Percentiles rank a stretch among this genome's conserved stretches.
phyloP scores from a whole-genome alignment of 2,888 invertebrate species.

The Ashinkailepas kermadecensis region DNA sequence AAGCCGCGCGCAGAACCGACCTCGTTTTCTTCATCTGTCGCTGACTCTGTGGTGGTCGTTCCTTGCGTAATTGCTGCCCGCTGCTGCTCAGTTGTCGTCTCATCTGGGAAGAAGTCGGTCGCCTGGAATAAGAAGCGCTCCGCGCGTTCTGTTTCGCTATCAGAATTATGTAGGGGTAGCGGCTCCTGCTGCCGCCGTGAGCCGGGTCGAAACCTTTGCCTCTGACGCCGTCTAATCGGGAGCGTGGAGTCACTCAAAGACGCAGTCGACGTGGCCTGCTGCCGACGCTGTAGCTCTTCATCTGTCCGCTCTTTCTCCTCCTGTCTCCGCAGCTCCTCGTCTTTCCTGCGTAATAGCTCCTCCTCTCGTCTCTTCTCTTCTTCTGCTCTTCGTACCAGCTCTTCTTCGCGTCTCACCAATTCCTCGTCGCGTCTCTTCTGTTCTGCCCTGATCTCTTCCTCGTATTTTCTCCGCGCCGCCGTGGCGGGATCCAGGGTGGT shows the following conservation, averaged over 20 bases:
- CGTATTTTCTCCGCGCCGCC: no score
- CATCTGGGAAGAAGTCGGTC: no score
- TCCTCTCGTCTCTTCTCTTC: not conserved
- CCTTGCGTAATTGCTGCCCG: not conserved
- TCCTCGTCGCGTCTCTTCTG: not conserved
- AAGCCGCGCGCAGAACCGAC: not conserved
- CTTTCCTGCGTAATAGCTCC: not conserved
- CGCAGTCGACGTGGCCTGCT: not conserved
- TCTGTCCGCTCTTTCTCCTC: not conserved
- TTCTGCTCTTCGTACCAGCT: not conserved
- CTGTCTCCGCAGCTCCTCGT: not conserved
- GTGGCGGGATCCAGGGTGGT: no score
- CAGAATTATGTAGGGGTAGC: not conserved
- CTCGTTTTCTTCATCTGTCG: not conserved
- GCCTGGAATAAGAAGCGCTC: no score
- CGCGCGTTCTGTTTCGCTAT: no score
- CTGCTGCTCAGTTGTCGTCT: not conserved
- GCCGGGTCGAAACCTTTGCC: no score
- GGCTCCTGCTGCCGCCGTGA: not conserved
- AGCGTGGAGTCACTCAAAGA: no score
- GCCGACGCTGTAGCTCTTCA: not conserved
- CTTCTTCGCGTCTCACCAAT: not conserved
- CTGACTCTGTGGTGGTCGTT: not conserved
- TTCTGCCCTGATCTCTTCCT: no score
- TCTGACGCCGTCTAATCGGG: no score